phyloP scores from a whole-genome alignment of 2,113 vertebrate genomes.

The Copsychus sechellarum region DNA sequence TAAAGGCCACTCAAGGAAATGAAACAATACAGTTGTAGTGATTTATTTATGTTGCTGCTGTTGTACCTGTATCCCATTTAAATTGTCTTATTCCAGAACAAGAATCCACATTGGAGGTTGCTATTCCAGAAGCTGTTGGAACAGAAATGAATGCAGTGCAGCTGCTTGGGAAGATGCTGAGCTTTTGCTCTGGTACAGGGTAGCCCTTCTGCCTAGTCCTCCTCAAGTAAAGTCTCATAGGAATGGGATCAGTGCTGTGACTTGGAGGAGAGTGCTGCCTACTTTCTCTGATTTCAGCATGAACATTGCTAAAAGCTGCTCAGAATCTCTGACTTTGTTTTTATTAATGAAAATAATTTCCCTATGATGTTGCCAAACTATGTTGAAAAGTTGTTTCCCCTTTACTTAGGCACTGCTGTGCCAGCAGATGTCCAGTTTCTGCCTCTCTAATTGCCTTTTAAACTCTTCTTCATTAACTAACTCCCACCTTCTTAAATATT shows the following conservation, averaged over 20 bases:
- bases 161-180: not conserved
- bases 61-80: not conserved
- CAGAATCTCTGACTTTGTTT: not conserved
- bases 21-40: not conserved
- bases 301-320: not conserved
- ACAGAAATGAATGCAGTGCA: not conserved
- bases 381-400: not conserved
- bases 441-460: conserved; percentile 15
- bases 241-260: not conserved
- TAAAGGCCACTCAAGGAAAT: conserved; percentile 26
- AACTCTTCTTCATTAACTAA: not conserved
- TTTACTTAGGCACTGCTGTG: not conserved
- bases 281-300: not conserved
- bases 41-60: conserved; percentile 15
- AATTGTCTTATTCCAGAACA: not conserved
- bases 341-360: not conserved
- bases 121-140: not conserved
- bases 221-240: fast-evolving
- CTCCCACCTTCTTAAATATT: not conserved
- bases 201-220: not conserved
- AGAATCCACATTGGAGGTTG: not conserved
- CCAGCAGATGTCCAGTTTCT: conserved; percentile 24
- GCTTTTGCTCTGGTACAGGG: not conserved
- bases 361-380: not conserved
- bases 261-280: not conserved